Conservation (phyloP, 37 sponge, comb jelly and placozoan genomes). For the Corticium candelabrum region DNA sequence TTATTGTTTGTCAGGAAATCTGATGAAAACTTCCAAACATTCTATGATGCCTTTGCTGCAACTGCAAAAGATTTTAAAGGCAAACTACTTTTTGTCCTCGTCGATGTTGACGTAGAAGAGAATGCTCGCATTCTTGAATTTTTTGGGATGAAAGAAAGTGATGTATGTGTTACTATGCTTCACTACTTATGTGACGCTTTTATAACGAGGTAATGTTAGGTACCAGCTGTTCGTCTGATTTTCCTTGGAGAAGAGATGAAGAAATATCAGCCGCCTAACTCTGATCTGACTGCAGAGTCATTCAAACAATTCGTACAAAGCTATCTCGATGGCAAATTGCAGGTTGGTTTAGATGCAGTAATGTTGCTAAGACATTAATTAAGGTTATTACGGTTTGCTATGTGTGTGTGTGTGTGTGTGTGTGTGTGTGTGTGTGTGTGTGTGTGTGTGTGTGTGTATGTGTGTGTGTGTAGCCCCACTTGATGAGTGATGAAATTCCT, state of each 20-base stretch:
- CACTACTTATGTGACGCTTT: too few relatives aligned
- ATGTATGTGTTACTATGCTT: constrained; percentile 8
- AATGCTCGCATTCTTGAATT: constrained; percentile 64
- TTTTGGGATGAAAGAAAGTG: constrained; percentile 46
- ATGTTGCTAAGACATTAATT: background rate
- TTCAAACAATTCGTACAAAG: constrained; percentile 37
- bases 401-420: background rate
- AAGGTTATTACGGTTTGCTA: background rate
- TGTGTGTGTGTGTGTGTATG: background rate
- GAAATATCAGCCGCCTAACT: constrained; percentile 66
- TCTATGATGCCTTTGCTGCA: constrained; percentile 25
- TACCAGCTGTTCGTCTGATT: constrained; percentile 54
- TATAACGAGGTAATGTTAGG: background rate
- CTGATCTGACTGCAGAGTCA: constrained; percentile 52
- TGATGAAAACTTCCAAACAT: constrained; percentile 22
- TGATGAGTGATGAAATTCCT: constrained; percentile 82
- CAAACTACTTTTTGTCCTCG: constrained; percentile 69
- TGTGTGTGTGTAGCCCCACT: constrained; percentile 40
- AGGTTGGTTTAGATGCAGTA: constrained; percentile 26
- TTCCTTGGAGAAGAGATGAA: constrained; percentile 62
- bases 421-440: background rate
- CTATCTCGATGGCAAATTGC: constrained; percentile 71
- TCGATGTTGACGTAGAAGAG: constrained; percentile 65
- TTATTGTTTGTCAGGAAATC: constrained; percentile 50
- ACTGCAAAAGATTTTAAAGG: constrained; percentile 57